A percentile compares a stretch with the other conserved stretches of the same genome.
phyloP scores from a whole-genome alignment of 2,888 invertebrate genomes.

The Stratiomys singularior region DNA sequence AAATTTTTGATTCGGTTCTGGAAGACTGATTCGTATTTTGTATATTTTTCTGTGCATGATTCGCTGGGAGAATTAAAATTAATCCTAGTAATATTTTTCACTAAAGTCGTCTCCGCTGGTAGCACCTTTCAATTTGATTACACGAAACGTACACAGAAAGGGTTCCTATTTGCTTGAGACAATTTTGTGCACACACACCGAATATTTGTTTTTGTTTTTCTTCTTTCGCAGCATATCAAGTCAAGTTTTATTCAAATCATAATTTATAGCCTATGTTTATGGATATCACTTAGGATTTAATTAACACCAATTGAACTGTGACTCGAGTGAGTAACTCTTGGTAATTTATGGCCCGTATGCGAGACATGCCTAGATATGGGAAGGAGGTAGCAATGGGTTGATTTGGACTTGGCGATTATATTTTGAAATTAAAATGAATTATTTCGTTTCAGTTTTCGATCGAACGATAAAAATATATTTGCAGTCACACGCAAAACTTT shows the following conservation, averaged over 20 bases:
- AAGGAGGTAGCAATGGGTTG: too few relatives aligned
- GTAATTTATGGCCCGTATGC: conserved; percentile 48
- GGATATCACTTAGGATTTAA: conserved; percentile 61
- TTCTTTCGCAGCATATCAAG: conserved; percentile 21
- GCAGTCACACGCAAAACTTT: too few relatives aligned
- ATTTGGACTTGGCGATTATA: too few relatives aligned
- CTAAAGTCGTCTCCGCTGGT: not conserved
- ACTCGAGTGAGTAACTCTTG: conserved; percentile 49
- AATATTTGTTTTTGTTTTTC: not conserved
- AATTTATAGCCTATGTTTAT: conserved; percentile 55
- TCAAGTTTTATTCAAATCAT: conserved; percentile 45
- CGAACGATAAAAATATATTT: too few relatives aligned
- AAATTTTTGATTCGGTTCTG: conserved; percentile 38
- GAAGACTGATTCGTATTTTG: conserved; percentile 22
- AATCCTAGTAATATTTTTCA: conserved; percentile 15
- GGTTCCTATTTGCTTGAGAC: conserved; percentile 20
- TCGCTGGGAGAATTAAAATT: conserved; percentile 7
- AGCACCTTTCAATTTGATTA: not conserved
- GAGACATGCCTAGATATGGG: not conserved
- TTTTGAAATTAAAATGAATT: too few relatives aligned
- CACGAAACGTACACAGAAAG: not conserved
- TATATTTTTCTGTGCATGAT: not conserved
- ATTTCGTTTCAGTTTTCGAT: too few relatives aligned
- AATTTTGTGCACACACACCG: not conserved
- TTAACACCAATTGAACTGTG: conserved; percentile 67